Base-by-base conservation (phyloP, 1,140 invertebrate species). In the Drosophila albomicans region DNA sequence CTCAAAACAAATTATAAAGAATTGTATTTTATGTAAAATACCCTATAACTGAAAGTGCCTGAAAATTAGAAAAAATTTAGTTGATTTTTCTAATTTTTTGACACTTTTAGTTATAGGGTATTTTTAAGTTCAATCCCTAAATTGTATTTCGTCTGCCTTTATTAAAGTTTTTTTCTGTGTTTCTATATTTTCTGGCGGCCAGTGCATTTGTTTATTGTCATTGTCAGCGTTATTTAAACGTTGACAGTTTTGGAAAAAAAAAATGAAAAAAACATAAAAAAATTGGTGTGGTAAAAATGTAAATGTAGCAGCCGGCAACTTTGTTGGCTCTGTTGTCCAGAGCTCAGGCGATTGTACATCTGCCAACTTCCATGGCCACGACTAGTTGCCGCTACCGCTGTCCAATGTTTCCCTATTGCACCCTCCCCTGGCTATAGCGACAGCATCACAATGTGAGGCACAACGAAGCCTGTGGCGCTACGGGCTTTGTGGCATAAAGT, bases 171-270 rank as follows among this genome's bases (percentile, higher is more conserved):
- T 56, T 56, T 56, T 57, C 41, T 41, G 51, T 57, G 35, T 64
- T 52, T 57, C 56, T 32, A 28, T 54, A 41, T 70, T 52, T 62
- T 56, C 3, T 11, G 13, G 57, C 49, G 35, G 64, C 58, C 71
- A 81, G 73, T 89, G 78, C 84, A 87, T 87, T 87, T 87, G 84
- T 87, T 87, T 87, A 87, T 87, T 89, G 84, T 87, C 84, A 89
- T 88, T 84, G 80, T 88, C 84, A 84, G 80, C 84, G 80, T 88
- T 87, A 87, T 87, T 87, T 87, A 87, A 87, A 81, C 85, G 81
- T 84, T 87, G 85, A 88, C 84, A 87, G 85, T 87, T 88, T 84
- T 67, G 64, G 30, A 74, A 74, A 77, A 58, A 67, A 28, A 0
- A 1, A 4, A 65, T 68, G 65, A 77, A 67, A 67, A 41, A 1